Base-by-base conservation (phyloP, 1,140 invertebrate genomes). In the Drosophila micromelanica region DNA sequence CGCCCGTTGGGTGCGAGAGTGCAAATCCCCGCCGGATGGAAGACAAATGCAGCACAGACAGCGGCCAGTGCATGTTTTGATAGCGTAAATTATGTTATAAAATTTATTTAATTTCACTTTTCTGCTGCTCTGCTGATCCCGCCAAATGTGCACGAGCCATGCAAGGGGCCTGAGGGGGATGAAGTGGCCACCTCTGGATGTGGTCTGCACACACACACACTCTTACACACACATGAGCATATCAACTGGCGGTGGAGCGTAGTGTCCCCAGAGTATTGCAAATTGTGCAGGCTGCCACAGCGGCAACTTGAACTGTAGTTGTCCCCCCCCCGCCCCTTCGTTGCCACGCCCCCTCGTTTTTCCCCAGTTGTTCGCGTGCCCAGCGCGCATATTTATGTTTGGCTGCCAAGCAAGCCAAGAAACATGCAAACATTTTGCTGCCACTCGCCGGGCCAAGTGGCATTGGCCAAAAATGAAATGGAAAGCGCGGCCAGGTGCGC, bases 91-190 rank as follows among this genome's bases (percentile, higher is more conserved):
- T 89, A 89, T 89, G 78, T 87, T 89, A 89, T 84, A 89, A 89
- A 89, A 89, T 89, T 89, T 89, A 89, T 89, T 89, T 89, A 89
- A 89, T 89, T 89, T 89, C 84, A 82, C 84, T 89, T 80, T 79
- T 89, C 64, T 61, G 23, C 82, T 80, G 45, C 64, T 59, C 42
- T 43, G 65, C 54, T 63, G 78, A 86, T 82, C 64, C 71, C 40
- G 48, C 74, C 52, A 49, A 43, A 86, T 80, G 80, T 61, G 60
- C 46, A 68, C 49, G 32, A 49, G 63, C 55, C 76, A 85, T 85
- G 80, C 80, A 71, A 72, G 20, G 20, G 20, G 51, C 37, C 11
- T 27, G 8, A 8, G 43, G 30, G 15, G 63, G 64, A 11, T n/a
- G 27, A 8, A 12, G n/a, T 23, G 32, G 48, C 23, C 17, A 42